Base-by-base conservation (phyloP, 2,888 invertebrate genomes). In the Zhuqinia jingwanae region DNA sequence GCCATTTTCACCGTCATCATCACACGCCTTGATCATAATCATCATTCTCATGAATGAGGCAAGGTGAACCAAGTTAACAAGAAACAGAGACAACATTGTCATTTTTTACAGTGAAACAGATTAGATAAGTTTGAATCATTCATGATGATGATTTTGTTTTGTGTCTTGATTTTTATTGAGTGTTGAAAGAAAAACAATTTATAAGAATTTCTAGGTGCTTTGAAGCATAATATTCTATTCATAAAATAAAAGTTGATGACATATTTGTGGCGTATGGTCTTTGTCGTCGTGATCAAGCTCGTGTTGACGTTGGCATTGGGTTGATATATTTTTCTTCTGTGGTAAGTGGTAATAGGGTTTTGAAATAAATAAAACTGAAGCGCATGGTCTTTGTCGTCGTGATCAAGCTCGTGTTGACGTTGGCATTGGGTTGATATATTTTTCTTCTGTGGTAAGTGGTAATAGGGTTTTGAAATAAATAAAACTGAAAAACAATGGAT, bases 41-140 rank as follows among this genome's bases (percentile, higher is more conserved):
- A 17, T 63, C n/a, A 30, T 25, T 8, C 25, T 27, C 25, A 60
- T 5, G 30, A 27, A 60, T 20, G 3, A 15, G 30, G 65, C 65
- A 42, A 65, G 65, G 65, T 42, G 36, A 63, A 30, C 5, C 8
- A 13, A 10, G 10, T 30, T n/a, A 10, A 30, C 27, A 30, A 27
- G 30, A 65, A 65, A 65, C 3, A 60, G 60, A 60, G 60, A 60
- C 15, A 25, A 65, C 20, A 70, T n/a, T 45, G 42, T 50, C 20
- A 30, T 3, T n/a, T 11, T 58, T 58, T 22, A 58, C 2, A 11
- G 58, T 36, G 58, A 42, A 30, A 42, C 13, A 50, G 47, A 50
- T 70, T 47, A 70, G n/a, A 70, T 47, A 50, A 70, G 50, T 50
- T 20, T n/a, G 45, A 68, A 22, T 68, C n/a, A 42, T 68, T 36